These are phyloP conservation scores for Dasyprocta punctata DNA, from an alignment of 2,113 vertebrate species.

Conservation along the genomic window DNA sequence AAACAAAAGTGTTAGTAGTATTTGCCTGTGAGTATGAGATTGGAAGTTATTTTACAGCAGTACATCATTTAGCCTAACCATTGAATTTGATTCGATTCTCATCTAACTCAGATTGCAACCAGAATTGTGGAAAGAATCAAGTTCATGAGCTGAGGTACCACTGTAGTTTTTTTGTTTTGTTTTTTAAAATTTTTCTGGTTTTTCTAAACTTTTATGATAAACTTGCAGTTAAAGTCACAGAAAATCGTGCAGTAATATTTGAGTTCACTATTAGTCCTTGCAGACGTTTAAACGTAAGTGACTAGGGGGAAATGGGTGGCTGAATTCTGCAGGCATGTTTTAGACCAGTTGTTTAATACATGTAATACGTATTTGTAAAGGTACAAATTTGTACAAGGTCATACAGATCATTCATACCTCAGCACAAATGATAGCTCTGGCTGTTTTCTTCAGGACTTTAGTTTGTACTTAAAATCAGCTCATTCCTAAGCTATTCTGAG, in stretches of 20 bases:
- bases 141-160: not conserved
- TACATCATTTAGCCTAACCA: not conserved
- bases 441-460: not conserved
- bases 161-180: not conserved
- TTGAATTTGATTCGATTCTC: not conserved
- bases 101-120: not conserved
- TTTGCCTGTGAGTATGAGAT: not conserved
- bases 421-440: not conserved
- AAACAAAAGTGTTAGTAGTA: not conserved
- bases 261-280: not conserved
- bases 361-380: not conserved
- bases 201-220: constrained; percentile 32
- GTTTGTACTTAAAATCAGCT: not conserved
- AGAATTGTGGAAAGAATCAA: not conserved
- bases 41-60: not conserved
- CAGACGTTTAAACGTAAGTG: not conserved
- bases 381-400: not conserved
- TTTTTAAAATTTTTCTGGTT: not conserved
- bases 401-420: not conserved
- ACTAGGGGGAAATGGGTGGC: too few species aligned
- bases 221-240: not conserved
- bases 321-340: not conserved
- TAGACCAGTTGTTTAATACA: not conserved
- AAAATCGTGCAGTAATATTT: not conserved
- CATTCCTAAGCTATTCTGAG: not conserved